Evolutionary conservation across 2,797 vertebrate species (phyloP).

Genomic region (Halcyon badia): DNA sequence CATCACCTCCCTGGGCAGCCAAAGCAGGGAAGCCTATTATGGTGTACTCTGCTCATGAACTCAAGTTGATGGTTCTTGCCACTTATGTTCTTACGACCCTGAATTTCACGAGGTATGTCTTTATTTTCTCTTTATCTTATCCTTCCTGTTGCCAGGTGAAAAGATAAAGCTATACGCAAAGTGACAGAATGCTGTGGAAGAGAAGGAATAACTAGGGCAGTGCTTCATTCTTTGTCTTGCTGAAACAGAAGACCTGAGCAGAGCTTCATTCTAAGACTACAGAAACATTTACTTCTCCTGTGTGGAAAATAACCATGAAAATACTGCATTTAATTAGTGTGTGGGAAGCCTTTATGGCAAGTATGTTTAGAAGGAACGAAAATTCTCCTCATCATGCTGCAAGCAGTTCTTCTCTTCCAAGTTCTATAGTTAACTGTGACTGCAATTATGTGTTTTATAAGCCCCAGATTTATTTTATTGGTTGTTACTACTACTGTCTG

Average conservation of each 20-base stretch:
- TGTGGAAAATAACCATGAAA: constrained; percentile 22
- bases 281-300: constrained; percentile 16
- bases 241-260: not conserved
- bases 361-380: constrained; percentile 10
- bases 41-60: accelerated
- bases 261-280: not conserved
- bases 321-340: not conserved
- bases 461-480: not conserved
- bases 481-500: not conserved
- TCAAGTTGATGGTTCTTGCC: not conserved
- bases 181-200: not conserved
- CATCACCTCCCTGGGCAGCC: not conserved
- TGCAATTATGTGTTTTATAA: constrained; percentile 53
- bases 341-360: not conserved
- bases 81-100: not conserved
- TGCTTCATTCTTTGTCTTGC: not conserved
- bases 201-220: not conserved
- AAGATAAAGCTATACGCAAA: not conserved
- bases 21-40: not conserved
- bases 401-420: constrained; percentile 6
- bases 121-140: not conserved
- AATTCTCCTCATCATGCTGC: not conserved
- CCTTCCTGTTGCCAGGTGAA: not conserved
- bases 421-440: constrained; percentile 33
- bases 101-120: not conserved